Evolutionary conservation across 2,113 vertebrate species (phyloP), one percentile per base, ranked within the genome.

Genomic region (Sylvilagus bachmani): DNA sequence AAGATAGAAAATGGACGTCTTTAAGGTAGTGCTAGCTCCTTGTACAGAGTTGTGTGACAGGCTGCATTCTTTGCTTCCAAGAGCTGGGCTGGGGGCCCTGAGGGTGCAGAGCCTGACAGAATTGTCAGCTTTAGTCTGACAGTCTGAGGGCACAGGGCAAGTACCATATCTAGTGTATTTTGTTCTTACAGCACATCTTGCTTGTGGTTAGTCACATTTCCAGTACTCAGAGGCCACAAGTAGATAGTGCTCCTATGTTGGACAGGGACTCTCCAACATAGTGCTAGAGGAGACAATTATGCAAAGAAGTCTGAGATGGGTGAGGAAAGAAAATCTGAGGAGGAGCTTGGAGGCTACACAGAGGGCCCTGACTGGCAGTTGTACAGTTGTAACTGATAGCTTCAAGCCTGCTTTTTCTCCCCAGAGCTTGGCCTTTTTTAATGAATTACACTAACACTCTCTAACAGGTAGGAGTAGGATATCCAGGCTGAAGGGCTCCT

Each of bases 221-320:
- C 22, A 31, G 36, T 25, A 78, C 16, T 58, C 66, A 22, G 13
- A 5, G 38, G 7, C 17, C 27, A 10, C 53, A 4, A 1, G 9
- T 16, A 17, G 62, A 12, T 19, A 31, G 33, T 19, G 4, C 55
- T 19, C 7, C 24, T 3, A 0, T 8, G 0, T 29, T 33, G 49
- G 62, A 31, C 22, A 78, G 33, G 38, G 25, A 31, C 7, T 38
- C 36, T 51, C 6, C 31, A 29, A 11, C 36, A 31, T 82, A 19
- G 53, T 3, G 1, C 33, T 33, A 3, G 69, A 55, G n/a, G 64
- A 66, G 53, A 31, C 1, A 2, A 10, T 10, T 16, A 71, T 29
- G 4, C 8, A 61, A 11, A 73, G 49, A 7, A 69, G 31, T 51
- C 17, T 33, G 53, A 79, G 38, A 25, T 27, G n/a, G 9, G 0